Evolutionary conservation across 2,113 vertebrate genomes (phyloP), one percentile per base, ranked within the genome.

Genomic region (Labeo catla): DNA sequence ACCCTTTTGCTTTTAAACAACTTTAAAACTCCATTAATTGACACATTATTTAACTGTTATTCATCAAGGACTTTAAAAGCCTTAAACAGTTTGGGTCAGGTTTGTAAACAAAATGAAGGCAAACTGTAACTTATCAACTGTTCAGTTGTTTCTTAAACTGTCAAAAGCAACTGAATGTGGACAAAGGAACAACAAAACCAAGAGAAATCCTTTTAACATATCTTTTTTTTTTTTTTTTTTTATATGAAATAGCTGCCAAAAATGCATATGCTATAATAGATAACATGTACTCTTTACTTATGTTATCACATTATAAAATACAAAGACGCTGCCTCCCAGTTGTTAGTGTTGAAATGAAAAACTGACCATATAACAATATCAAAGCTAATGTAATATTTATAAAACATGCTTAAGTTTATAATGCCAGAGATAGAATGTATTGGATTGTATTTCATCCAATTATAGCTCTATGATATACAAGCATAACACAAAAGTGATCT

Each of bases 181-280:
- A 9, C 5, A 49, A 5, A 7, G 4, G 2, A 39, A 81, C 23
- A 76, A 74, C 50, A n/a, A 57, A 83, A 45, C 8, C 34, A 15
- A 68, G 66, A 21, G 23, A 59, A 74, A n/a, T 63, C 15, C 15
- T 78, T 87, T 89, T 36, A 65, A 89, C 79, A 73, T 50, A 23
- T 73, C 21, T 80, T 77, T 63, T 82, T 87, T 84, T 86, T 83
- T 2, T 80, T 77, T 63, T 82, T 87, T 84, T 86, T 83, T 2
- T 9, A 61, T 87, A 87, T 89, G 83, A 89, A 89, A 89, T 89
- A 89, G 88, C 88, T 89, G 88, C 88, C 88, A 76, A 87, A 59
- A 87, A 86, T 86, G 86, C 88, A 87, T 83, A 74, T 87, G 80
- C 85, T 80, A 76, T 89, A 68, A 36, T 85, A 87, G 86, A 84